phyloP scores from a whole-genome alignment of 2,888 invertebrate species.

The Trachelus troglodyta region DNA sequence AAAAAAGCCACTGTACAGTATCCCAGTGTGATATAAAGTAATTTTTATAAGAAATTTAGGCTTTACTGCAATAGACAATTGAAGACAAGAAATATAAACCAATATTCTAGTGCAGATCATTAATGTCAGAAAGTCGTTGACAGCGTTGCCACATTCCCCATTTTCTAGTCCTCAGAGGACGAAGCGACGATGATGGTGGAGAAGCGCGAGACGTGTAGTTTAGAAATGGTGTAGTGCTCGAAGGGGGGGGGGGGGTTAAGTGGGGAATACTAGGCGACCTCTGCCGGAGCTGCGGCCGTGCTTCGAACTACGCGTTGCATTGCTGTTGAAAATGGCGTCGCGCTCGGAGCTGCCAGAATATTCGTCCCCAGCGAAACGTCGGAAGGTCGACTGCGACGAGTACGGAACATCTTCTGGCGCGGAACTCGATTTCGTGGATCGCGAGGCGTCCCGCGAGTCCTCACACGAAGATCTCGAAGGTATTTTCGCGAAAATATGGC shows the following conservation, averaged over 20 bases:
- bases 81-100: background rate
- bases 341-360: conserved; percentile 62
- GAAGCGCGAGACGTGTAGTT: background rate
- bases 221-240: background rate
- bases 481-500: conserved; percentile 55
- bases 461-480: conserved; percentile 58
- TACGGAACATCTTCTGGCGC: conserved; percentile 39
- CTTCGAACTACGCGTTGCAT: conserved; percentile 50
- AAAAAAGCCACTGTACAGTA: background rate
- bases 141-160: background rate
- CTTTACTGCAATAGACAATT: background rate
- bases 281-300: conserved; percentile 37
- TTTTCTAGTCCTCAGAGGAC: background rate
- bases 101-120: background rate
- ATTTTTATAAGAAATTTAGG: background rate
- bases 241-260: too few species aligned
- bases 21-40: background rate
- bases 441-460: conserved; percentile 40
- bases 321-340: conserved; percentile 66
- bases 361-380: conserved; percentile 63
- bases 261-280: conserved; percentile 35
- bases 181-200: background rate
- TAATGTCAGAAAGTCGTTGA: background rate
- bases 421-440: conserved; percentile 48
- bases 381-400: conserved; percentile 57